Percentiles rank a stretch among this genome's conserved stretches.
These are phyloP conservation scores for Rhagophthalmus giganteus DNA, from an alignment of 2,888 invertebrate genomes.

Conservation along the genomic window DNA sequence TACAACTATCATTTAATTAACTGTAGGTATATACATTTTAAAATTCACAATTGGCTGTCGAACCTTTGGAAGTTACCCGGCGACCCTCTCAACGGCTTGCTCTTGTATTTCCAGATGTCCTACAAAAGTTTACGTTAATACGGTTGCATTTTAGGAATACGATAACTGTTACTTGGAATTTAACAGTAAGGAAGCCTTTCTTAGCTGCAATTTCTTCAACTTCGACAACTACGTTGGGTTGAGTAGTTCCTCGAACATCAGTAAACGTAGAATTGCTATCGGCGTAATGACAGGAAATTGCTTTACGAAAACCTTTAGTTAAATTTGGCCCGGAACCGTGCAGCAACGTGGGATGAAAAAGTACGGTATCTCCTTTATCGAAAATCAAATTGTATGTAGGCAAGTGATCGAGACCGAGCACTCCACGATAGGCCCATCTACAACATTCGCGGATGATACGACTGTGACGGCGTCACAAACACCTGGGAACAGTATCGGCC, in stretches of 20 bases:
- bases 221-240: slow-evolving; percentile 65
- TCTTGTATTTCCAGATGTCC: too few species aligned
- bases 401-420: slow-evolving; percentile 53
- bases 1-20: neutral
- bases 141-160: too few species aligned
- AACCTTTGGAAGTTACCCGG: too few species aligned
- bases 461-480: too few species aligned
- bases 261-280: slow-evolving; percentile 71
- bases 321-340: slow-evolving; percentile 84
- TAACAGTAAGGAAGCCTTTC: slow-evolving; percentile 44
- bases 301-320: slow-evolving; percentile 72
- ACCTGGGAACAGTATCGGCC: too few species aligned
- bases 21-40: too few species aligned
- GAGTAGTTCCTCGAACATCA: slow-evolving; percentile 66
- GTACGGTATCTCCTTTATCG: slow-evolving; percentile 84
- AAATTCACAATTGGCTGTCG: too few species aligned
- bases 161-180: slow-evolving; percentile 50
- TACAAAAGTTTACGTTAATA: too few species aligned
- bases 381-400: slow-evolving; percentile 70
- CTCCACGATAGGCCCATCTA: slow-evolving; percentile 74
- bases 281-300: slow-evolving; percentile 84
- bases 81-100: too few species aligned
- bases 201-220: slow-evolving; percentile 56
- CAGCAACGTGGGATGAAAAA: slow-evolving; percentile 84
- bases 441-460: too few species aligned